A percentile compares a stretch with the other conserved stretches of the same genome.
phyloP scores from a whole-genome alignment of 2,888 invertebrate species.

The Cloeon dipterum region DNA sequence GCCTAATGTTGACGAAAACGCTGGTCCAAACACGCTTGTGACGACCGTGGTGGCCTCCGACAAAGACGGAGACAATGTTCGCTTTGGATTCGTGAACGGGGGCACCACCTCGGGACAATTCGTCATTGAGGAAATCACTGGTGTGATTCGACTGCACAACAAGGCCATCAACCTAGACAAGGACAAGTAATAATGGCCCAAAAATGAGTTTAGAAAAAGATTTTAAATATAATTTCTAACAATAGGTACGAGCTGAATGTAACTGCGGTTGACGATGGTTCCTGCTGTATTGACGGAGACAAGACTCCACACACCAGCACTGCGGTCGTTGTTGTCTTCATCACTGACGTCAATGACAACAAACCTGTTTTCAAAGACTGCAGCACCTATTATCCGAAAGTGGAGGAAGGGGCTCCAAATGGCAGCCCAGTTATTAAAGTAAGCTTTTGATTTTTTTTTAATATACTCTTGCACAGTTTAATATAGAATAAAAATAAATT shows the following conservation, averaged over 20 bases:
- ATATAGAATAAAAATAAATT: neutral
- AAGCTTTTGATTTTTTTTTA: slow-evolving; percentile 1
- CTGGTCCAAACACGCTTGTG: slow-evolving; percentile 82
- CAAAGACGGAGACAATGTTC: slow-evolving; percentile 89
- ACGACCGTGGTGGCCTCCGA: slow-evolving; percentile 94
- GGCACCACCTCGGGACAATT: slow-evolving; percentile 73
- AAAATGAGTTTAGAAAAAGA: too few relatives aligned
- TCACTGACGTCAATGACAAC: slow-evolving; percentile 92
- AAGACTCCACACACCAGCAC: slow-evolving; percentile 77
- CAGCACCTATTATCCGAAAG: slow-evolving; percentile 76
- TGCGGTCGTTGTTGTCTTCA: slow-evolving; percentile 86
- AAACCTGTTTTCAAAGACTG: slow-evolving; percentile 92
- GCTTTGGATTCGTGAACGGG: slow-evolving; percentile 67
- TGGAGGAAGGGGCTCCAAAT: slow-evolving; percentile 83
- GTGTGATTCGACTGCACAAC: slow-evolving; percentile 72
- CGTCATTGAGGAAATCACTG: slow-evolving; percentile 86
- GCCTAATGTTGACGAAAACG: slow-evolving; percentile 88
- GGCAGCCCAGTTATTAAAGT: slow-evolving; percentile 86
- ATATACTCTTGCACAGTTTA: neutral
- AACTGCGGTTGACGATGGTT: slow-evolving; percentile 92
- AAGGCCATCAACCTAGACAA: slow-evolving; percentile 70
- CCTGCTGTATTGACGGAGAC: slow-evolving; percentile 81
- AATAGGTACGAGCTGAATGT: slow-evolving; percentile 77
- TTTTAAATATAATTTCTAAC: too few relatives aligned
- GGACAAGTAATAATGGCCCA: slow-evolving; percentile 42